Base-by-base conservation (phyloP, 2,113 vertebrate genomes). In the Dinomys branickii region DNA sequence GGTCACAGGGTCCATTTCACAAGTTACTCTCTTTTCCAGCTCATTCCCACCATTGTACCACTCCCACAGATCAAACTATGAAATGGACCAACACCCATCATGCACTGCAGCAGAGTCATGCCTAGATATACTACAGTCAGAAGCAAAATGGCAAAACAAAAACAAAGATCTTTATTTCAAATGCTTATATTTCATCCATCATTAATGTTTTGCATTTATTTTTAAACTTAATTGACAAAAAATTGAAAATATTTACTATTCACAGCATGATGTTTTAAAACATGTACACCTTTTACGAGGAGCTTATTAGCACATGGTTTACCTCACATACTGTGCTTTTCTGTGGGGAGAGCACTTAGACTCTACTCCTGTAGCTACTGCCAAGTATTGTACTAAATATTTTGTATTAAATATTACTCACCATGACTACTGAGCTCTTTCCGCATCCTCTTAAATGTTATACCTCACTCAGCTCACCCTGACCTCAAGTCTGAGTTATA, bases 81-180 rank as follows among this genome's bases (percentile, higher is more conserved):
- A 71, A 67, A 59, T 56, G 2, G 52, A 84, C 71, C 80, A 58
- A 77, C 41, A 89, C 59, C 11, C 73, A 28, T 41, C 20, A 47
- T 17, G 38, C 69, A 52, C 28, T 63, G 14, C 1, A 77, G 19
- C 20, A 30, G 3, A 5, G 3, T 0, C 0, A 2, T 28, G 26
- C 5, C 20, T 41, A 83, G 35, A 30, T 7, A 84, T 35, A 5
- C 13, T 5, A 5, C 14, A 52, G 0, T 38, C 28, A 71, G 59
- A 73, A 80, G 19, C 13, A 63, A 90, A 85, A 47, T 7, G 38
- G n/a, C 30, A 89, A 78, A 88, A 7, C 0, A 47, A 38, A 41
- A 87, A 33, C 20, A 33, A 47, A 26, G 7, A 92, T 58, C 30
- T 54, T 56, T 44, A 78, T 69, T 75, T 85, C 52, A 94, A 58